These are phyloP conservation scores for Euwallacea fornicatus DNA, from an alignment of 1,140 invertebrate genomes.

Conservation along the genomic window DNA sequence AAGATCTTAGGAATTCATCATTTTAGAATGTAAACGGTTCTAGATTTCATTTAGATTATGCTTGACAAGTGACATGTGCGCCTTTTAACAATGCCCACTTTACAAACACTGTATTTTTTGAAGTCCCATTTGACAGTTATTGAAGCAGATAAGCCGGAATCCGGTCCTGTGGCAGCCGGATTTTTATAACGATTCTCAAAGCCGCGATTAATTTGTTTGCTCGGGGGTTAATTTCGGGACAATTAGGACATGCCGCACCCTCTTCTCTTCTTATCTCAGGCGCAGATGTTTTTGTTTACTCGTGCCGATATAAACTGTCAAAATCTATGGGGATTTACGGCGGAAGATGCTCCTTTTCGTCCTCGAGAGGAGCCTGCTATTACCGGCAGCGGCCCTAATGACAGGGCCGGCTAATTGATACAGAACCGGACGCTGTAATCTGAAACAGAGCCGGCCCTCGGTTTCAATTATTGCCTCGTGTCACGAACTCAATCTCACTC, in stretches of 20 bases:
- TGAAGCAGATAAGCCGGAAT: too few relatives aligned
- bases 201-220: constrained; percentile 21
- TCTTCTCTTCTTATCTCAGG: not conserved
- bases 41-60: too few relatives aligned
- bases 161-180: not conserved
- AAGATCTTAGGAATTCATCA: too few relatives aligned
- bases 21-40: too few relatives aligned
- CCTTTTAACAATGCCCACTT: too few relatives aligned
- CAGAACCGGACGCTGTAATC: constrained; percentile 50
- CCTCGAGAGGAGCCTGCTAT: not conserved
- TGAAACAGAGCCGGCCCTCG: constrained; percentile 40
- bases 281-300: constrained; percentile 4
- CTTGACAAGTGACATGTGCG: too few relatives aligned
- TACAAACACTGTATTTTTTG: too few relatives aligned
- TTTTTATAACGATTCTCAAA: constrained; percentile 18
- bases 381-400: constrained; percentile 46
- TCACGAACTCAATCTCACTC: constrained; percentile 50
- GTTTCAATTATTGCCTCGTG: constrained; percentile 50
- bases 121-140: too few relatives aligned
- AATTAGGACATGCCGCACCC: not conserved
- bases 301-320: constrained; percentile 3
- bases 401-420: constrained; percentile 51
- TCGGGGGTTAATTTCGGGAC: constrained; percentile 2
- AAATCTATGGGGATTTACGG: not conserved
- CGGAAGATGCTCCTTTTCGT: too few relatives aligned